Percentiles rank a stretch among this genome's conserved stretches.
These are phyloP conservation scores for Drosophila limbata DNA, from an alignment of 2,888 invertebrate genomes.

Conservation along the genomic window DNA sequence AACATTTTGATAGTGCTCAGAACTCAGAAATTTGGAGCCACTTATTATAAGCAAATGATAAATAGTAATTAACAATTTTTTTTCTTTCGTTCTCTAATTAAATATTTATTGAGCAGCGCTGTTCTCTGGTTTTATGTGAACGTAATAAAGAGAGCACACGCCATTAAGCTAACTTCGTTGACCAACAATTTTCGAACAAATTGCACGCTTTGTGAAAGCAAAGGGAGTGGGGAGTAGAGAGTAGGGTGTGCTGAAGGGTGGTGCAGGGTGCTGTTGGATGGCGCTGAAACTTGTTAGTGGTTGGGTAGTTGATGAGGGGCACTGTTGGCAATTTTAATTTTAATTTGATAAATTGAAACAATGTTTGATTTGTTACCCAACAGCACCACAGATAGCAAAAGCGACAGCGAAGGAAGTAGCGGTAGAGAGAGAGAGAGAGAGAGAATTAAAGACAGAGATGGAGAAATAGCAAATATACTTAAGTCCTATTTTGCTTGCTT, in stretches of 20 bases:
- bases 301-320: constrained; percentile 26
- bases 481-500: constrained; percentile 29
- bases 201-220: constrained; percentile 21
- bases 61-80: constrained; percentile 59
- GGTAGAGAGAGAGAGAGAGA: neutral
- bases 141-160: constrained; percentile 39
- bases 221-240: neutral
- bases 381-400: constrained; percentile 11
- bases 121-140: constrained; percentile 35
- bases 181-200: constrained; percentile 45
- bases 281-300: neutral
- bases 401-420: neutral
- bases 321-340: constrained; percentile 62
- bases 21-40: constrained; percentile 30
- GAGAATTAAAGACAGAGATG: neutral
- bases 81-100: constrained; percentile 63
- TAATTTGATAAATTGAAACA: constrained; percentile 72
- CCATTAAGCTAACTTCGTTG: constrained; percentile 64
- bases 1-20: constrained; percentile 7
- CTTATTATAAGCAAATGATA: constrained; percentile 62
- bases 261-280: neutral
- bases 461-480: constrained; percentile 34
- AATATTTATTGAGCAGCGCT: constrained; percentile 73
- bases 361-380: constrained; percentile 41
- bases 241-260: neutral